These are phyloP conservation scores for Sardinella longiceps DNA, from an alignment of 2,797 vertebrate species.

Conservation along the genomic window DNA sequence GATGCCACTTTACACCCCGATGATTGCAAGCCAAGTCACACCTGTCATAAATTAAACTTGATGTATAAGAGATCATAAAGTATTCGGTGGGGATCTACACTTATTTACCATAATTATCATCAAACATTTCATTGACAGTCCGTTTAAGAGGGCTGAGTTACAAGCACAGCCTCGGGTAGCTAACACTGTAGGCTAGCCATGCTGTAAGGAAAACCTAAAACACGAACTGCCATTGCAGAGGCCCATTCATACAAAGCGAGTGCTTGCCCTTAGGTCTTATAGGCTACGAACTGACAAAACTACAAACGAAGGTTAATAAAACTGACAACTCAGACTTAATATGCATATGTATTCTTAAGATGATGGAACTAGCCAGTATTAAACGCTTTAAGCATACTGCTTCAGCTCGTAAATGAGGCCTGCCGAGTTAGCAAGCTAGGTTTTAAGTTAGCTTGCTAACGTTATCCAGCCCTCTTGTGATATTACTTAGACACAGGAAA, in stretches of 20 bases:
- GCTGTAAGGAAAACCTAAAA: background rate
- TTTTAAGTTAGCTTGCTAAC: slow-evolving; percentile 52
- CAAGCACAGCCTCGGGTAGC: background rate
- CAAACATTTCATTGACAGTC: background rate
- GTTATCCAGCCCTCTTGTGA: slow-evolving; percentile 34
- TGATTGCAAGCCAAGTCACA: background rate
- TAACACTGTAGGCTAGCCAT: background rate
- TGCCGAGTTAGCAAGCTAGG: slow-evolving; percentile 52
- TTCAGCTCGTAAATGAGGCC: slow-evolving; percentile 7
- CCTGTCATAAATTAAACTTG: background rate
- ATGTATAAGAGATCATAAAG: background rate
- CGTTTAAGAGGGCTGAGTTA: background rate
- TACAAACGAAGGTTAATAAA: background rate
- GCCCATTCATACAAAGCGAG: slow-evolving; percentile 20
- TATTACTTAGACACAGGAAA: background rate
- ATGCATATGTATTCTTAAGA: background rate
- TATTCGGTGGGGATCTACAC: background rate
- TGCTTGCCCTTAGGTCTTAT: background rate
- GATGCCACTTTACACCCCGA: background rate
- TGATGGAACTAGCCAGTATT: background rate
- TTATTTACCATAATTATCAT: background rate
- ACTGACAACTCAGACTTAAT: background rate
- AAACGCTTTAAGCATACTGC: background rate
- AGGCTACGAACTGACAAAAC: background rate
- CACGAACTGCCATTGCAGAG: background rate